Evolutionary conservation across 2,888 invertebrate species (phyloP).

Genomic region (Rambutsinella grinnellia): DNA sequence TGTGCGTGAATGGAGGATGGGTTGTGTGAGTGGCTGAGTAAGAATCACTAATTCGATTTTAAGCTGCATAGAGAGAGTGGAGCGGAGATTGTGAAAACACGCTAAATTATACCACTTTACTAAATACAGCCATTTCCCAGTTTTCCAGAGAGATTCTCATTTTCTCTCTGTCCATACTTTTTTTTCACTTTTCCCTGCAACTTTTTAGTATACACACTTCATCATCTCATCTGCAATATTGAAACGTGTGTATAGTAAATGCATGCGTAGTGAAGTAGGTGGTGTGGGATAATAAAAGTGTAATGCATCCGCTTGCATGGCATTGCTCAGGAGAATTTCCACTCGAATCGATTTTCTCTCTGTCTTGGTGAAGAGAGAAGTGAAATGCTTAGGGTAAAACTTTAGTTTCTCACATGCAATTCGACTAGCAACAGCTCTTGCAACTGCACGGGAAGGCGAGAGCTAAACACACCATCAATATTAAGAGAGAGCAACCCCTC

Average conservation of each 20-base stretch:
- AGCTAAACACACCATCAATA: not conserved
- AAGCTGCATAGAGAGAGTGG: not conserved
- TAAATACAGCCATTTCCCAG: not conserved
- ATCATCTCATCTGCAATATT: not conserved
- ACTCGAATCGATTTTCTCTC: slow-evolving; percentile 45
- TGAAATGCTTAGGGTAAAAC: not conserved
- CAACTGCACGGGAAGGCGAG: not conserved
- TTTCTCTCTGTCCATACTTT: no score
- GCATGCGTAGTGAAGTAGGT: slow-evolving; percentile 31
- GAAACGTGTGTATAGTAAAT: not conserved
- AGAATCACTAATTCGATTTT: not conserved
- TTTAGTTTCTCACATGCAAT: slow-evolving; percentile 19
- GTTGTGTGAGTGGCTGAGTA: not conserved
- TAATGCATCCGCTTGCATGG: not conserved
- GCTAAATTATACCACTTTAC: not conserved
- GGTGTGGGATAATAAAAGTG: no score
- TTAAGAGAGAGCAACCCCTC: not conserved
- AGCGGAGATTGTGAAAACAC: no score
- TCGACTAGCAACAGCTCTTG: slow-evolving; percentile 16
- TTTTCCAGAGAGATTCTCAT: slow-evolving; percentile 14
- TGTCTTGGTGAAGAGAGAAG: slow-evolving; percentile 9
- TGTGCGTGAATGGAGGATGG: not conserved
- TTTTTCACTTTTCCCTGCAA: no score
- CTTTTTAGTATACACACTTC: no score
- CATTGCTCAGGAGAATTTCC: slow-evolving; percentile 48